These are phyloP conservation scores for Bergia puertoricense DNA, from an alignment of 92 coral and sea anemone species.

Conservation along the genomic window DNA sequence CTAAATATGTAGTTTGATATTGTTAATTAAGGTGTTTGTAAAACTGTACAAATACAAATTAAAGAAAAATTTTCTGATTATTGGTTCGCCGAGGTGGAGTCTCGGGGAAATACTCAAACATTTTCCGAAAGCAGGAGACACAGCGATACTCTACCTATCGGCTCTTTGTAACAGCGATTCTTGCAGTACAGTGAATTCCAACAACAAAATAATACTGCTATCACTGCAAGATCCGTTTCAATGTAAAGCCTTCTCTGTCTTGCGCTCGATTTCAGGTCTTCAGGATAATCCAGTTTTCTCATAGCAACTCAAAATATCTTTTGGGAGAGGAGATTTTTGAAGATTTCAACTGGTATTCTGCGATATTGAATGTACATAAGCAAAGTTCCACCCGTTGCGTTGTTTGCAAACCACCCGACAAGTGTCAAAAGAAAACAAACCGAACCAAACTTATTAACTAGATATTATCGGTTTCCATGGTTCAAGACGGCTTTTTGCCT, in stretches of 20 bases:
- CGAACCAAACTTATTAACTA: not conserved
- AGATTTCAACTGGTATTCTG: not conserved
- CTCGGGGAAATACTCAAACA: not conserved
- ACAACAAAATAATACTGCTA: not conserved
- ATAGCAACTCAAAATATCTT: not conserved
- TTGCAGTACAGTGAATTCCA: not conserved
- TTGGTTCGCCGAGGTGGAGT: too few relatives aligned
- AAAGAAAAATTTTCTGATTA: not conserved
- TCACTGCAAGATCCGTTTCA: too few relatives aligned
- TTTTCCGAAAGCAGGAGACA: not conserved
- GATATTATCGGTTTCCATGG: not conserved
- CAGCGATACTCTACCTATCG: not conserved
- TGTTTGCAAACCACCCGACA: conserved; percentile 12
- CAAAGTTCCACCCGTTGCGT: not conserved
- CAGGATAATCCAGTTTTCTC: not conserved
- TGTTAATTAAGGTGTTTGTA: not conserved
- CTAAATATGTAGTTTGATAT: not conserved
- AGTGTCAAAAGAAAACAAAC: not conserved
- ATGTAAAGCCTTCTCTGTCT: not conserved
- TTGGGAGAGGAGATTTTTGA: too few relatives aligned
- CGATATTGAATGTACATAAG: not conserved
- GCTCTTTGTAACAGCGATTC: not conserved
- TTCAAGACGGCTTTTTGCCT: not conserved
- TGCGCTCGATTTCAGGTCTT: not conserved
- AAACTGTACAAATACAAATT: not conserved